Evolutionary conservation across 2,113 vertebrate genomes (phyloP), one percentile per base, ranked within the genome.

Genomic region (Coreoperca whiteheadi): DNA sequence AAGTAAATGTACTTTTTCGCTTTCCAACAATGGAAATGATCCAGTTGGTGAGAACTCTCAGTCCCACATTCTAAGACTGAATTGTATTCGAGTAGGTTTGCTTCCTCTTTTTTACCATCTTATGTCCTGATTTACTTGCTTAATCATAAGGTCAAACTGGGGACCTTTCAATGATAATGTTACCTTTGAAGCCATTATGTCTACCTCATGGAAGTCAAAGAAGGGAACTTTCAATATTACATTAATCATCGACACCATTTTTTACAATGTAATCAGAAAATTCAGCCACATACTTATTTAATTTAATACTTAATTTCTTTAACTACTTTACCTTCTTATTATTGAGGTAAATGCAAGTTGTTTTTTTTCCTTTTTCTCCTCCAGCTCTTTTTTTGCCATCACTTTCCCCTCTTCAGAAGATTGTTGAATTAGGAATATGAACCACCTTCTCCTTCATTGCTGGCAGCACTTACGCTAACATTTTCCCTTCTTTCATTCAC

Each of bases 401-500:
- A 11, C 25, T 79, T 77, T 83, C 10, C 30, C 46, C 15, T 46
- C 32, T 41, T 34, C 60, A 43, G 32, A 76, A 75, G 39, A 72
- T 28, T 66, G 32, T 50, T 77, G 74, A 61, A 75, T 77, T 3
- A 67, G 39, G 20, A 87, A 72, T 71, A 86, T 53, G 54, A 84
- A 72, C 71, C 70, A 66, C 53, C 65, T 18, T 87, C 74, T 83
- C 34, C 15, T 37, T 71, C 81, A 87, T 90, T 80, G 87, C 78
- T 21, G 1, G 73, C 59, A 67, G 54, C 57, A 39, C 72, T 81
- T 48, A 59, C 63, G 50, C 75, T 83, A 87, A 90, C 73, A 81
- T 90, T 89, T 90, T 84, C 85, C 81, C 51, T 79, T 75, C 83
- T 73, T 83, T 61, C 64, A 68, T 67, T 80, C 59, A 69, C 60